Evolutionary conservation across 2,113 vertebrate genomes (phyloP), one percentile per base, ranked within the genome.

Genomic region (Podilymbus podiceps): DNA sequence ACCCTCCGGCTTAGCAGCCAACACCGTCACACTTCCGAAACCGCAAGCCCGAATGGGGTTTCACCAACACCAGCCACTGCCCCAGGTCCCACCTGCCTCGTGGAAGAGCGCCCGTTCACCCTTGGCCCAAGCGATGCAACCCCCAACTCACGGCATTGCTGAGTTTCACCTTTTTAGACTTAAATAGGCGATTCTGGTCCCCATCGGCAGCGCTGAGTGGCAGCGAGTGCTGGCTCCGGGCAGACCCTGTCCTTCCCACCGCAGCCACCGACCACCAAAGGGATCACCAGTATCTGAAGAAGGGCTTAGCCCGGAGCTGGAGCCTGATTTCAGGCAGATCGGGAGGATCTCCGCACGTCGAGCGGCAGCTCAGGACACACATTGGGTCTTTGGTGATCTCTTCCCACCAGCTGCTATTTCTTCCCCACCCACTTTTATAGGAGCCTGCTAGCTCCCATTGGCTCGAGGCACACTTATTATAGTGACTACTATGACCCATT

Each of bases 391-490:
- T 9, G 55, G 80, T 55, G 78, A 88, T 46, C 78, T 31, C 62
- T 88, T 46, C 68, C 86, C 90, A 69, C 63, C 87, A 83, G 81
- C 92, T 87, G 85, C 92, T 92, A 2, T 46, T 88, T 71, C 81
- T 89, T 95, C 95, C 62, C 91, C 91, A 80, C 90, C 94, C 85
- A 1, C 38, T 95, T 96, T 96, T 94, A 96, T 91, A 94, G 81
- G 33, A 76, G 75, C 78, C 88, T 18, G 62, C 25, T 38, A 52
- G 85, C 88, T 94, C 92, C 90, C 82, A 88, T 83, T 93, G 93
- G 95, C 93, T 90, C 23, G 0, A 77, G 85, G 74, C 89, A 73
- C 62, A 25, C 64, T 95, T 84, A 68, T 86, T 71, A 56, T 16
- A 79, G 91, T 30, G 87, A 55, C 82, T 92, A 56, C 90, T 44